Base-by-base conservation (phyloP, 2,888 invertebrate species). In the Caradrina kadenii region DNA sequence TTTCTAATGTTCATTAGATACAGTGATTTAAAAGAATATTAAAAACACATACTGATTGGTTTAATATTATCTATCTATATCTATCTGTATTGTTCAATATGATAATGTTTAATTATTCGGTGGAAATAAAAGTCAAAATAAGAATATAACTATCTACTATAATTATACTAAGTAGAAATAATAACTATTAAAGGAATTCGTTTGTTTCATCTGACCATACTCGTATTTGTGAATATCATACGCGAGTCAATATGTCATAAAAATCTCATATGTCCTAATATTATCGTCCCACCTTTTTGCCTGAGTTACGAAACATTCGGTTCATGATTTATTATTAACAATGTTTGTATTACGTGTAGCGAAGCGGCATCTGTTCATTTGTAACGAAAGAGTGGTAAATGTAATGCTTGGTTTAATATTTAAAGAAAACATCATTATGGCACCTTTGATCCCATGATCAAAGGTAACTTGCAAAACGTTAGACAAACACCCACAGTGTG, bases 371-470 rank as follows among this genome's bases (percentile, higher is more conserved):
- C 55, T 63, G 49, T 66, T 59, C 26, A 60, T 61, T 58, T 22
- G 52, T 55, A 68, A 54, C 26, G 13, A 58, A 49, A 17, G 35
- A 62, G 31, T 22, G 10, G 58, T 60, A 26, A 67, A 39, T 49
- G 50, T 45, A 56, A 73, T 65, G 54, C 49, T 59, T 69, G 59
- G 60, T 71, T 69, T 64, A 60, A 74, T 61, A 70, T 69, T 50
- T 26, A 48, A 65, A 76, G 71, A 63, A 74, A 59, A 76, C 60
- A 63, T 63, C 31, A 15, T 22, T 63, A 69, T 42, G 26, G 66
- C 79, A 75, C 71, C 81, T 87, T 88, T 87, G 83, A 87, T 85
- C 76, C 31, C 10, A 62, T 73, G 87, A 87, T 86, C 83, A 88
- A 88, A 88, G 85, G 70, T 67, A 63, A 63, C 21, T 61, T 53